Conservation (phyloP, 2,888 invertebrate genomes). For the Dasysyrphus albostriatus region DNA sequence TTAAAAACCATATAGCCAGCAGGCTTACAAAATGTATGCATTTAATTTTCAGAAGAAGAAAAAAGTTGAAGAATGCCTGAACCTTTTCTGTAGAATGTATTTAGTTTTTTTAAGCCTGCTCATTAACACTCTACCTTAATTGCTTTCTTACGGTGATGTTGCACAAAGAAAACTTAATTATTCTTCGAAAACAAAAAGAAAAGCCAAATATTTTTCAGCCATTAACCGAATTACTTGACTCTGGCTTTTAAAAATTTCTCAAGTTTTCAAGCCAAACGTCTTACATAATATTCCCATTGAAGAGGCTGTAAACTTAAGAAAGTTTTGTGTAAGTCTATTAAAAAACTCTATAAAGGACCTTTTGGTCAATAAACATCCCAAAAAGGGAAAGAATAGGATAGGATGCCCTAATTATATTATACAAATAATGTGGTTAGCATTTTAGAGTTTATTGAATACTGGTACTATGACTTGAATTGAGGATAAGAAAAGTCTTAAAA, state of each 20-base stretch:
- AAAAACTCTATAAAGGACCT: neutral
- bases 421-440: constrained; percentile 1
- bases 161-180: constrained; percentile 8
- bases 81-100: constrained; percentile 1
- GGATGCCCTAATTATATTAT: neutral
- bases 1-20: neutral
- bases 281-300: neutral
- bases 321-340: constrained; percentile 4
- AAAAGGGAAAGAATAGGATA: neutral
- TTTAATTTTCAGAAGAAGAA: neutral
- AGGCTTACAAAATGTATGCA: neutral
- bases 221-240: neutral
- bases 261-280: neutral
- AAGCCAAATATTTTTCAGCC: neutral
- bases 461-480: neutral
- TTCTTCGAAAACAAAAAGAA: neutral
- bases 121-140: constrained; percentile 21
- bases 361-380: neutral
- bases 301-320: neutral
- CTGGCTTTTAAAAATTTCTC: neutral
- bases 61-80: neutral
- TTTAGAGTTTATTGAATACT: constrained; percentile 1
- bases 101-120: neutral
- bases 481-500: neutral
- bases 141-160: neutral